Percentiles rank a stretch among this genome's conserved stretches.
phyloP scores from a whole-genome alignment of 2,797 vertebrate species.

The Pteronotus mesoamericanus region DNA sequence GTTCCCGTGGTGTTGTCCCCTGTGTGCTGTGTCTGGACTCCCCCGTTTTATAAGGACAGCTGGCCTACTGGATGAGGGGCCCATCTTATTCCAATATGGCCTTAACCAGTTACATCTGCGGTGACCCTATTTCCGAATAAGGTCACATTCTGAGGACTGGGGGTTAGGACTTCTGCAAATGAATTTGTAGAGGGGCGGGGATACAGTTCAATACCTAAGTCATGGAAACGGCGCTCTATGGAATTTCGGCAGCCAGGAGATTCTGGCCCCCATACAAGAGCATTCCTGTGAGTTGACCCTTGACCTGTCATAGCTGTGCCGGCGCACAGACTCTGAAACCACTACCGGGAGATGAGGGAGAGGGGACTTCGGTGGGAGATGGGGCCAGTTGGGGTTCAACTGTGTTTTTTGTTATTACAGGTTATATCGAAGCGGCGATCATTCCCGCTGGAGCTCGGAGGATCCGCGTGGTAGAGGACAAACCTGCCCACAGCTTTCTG shows the following conservation, averaged over 20 bases:
- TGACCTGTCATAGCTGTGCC: neutral
- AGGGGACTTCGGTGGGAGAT: neutral
- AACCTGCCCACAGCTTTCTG: constrained; percentile 96
- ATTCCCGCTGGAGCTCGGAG: constrained; percentile 94
- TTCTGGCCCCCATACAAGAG: neutral
- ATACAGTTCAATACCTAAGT: neutral
- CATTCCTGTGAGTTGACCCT: neutral
- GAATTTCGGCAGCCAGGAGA: neutral
- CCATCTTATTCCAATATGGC: too few species aligned
- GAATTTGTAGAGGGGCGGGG: neutral
- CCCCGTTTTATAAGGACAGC: neutral
- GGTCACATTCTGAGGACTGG: neutral
- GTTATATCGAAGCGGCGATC: constrained; percentile 95
- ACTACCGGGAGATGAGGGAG: neutral
- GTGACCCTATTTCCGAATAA: neutral
- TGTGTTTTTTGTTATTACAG: constrained; percentile 78
- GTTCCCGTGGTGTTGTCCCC: neutral
- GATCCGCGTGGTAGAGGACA: constrained; percentile 96
- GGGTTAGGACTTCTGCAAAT: neutral
- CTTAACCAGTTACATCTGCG: neutral
- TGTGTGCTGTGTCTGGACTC: neutral
- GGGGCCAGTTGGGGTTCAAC: constrained; percentile 10
- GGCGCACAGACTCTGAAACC: neutral
- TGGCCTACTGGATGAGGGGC: neutral
- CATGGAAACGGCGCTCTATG: neutral